Percentiles rank a stretch among this genome's conserved stretches.
Conservation (phyloP, 1,140 invertebrate species). For the Drosophila biarmipes region DNA sequence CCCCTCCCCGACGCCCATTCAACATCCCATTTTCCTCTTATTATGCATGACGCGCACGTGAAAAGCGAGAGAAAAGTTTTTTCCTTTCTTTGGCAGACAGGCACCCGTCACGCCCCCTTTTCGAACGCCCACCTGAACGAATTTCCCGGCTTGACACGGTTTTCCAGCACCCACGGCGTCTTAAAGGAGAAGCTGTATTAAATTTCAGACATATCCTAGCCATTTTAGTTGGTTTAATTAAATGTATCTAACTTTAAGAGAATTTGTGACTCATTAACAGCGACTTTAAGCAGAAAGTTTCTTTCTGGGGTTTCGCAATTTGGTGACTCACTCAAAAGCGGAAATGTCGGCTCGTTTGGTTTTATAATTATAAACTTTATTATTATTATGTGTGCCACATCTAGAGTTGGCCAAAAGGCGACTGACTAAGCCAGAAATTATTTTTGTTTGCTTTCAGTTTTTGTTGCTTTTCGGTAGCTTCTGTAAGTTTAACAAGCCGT, state of each 20-base stretch:
- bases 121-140: conserved; percentile 51
- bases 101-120: conserved; percentile 24
- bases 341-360: conserved; percentile 47
- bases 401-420: conserved; percentile 25
- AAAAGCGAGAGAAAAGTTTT: conserved; percentile 59
- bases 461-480: conserved; percentile 10
- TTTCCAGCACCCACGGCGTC: conserved; percentile 34
- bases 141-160: conserved; percentile 74
- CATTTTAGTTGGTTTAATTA: conserved; percentile 51
- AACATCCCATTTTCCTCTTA: conserved; percentile 46
- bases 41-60: conserved; percentile 58
- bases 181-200: conserved; percentile 10
- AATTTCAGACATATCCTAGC: conserved; percentile 15
- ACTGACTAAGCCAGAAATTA: conserved; percentile 35
- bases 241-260: conserved; percentile 6
- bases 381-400: conserved; percentile 59
- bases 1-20: background rate
- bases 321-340: conserved; percentile 37
- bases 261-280: conserved; percentile 6
- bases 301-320: conserved; percentile 12
- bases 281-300: conserved; percentile 27
- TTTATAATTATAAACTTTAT: conserved; percentile 55
- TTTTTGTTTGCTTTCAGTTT: conserved; percentile 2
- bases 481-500: conserved; percentile 1
- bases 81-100: conserved; percentile 59